Evolutionary conservation across 1,140 invertebrate genomes (phyloP).

Genomic region (Pararge aegeria): DNA sequence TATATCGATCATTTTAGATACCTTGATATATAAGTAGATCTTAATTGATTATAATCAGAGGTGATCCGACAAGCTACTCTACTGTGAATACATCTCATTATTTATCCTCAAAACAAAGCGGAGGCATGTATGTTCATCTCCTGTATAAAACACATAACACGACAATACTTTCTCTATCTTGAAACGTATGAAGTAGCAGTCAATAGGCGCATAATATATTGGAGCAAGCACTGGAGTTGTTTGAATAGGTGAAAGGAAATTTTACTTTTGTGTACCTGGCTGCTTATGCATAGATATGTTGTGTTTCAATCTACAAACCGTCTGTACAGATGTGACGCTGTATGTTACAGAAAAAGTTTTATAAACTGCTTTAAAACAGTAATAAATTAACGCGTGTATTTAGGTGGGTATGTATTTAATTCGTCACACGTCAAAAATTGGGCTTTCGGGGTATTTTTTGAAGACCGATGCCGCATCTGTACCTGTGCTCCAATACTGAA

Average conservation of each 20-base stretch:
- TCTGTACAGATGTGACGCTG: conserved; percentile 16
- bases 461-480: too few species aligned
- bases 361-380: conserved; percentile 7
- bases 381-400: too few species aligned
- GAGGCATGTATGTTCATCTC: background rate
- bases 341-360: conserved; percentile 27
- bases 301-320: conserved; percentile 11
- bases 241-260: conserved; percentile 33
- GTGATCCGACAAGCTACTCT: background rate
- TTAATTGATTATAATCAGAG: too few species aligned
- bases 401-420: too few species aligned
- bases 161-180: background rate
- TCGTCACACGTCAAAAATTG: too few species aligned
- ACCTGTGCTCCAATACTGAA: too few species aligned
- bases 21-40: too few species aligned
- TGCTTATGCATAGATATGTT: conserved; percentile 9
- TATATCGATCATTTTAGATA: too few species aligned
- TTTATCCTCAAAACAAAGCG: background rate
- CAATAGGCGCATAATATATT: conserved; percentile 28
- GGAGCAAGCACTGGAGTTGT: conserved; percentile 37
- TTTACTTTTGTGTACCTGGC: conserved; percentile 17
- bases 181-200: conserved; percentile 2
- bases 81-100: background rate
- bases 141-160: background rate
- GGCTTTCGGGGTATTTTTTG: too few species aligned